Percentiles rank a stretch among this genome's conserved stretches.
Conservation (phyloP, 2,797 vertebrate species). For the Sebastes aleutianus region DNA sequence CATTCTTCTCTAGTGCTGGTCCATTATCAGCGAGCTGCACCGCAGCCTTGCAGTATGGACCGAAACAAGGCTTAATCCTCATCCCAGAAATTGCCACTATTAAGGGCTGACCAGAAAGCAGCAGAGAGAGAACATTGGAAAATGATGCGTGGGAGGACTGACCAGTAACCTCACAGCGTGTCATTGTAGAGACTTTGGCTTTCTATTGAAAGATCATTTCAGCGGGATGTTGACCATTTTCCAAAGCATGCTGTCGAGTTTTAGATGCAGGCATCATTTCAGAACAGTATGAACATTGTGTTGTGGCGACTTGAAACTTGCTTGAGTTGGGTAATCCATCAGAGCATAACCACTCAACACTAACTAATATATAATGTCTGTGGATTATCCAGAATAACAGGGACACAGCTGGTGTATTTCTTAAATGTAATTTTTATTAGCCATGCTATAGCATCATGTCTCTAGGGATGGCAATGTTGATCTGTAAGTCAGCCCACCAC, state of each 20-base stretch:
- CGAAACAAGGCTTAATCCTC: constrained; percentile 15
- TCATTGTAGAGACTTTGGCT: background rate
- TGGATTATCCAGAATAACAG: no score
- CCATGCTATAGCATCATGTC: no score
- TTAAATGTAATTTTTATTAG: no score
- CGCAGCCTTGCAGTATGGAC: constrained; percentile 31
- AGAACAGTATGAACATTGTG: background rate
- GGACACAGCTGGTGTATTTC: no score
- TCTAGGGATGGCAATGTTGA: no score
- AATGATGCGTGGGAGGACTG: background rate
- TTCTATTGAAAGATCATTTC: background rate
- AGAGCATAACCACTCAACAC: background rate
- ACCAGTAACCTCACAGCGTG: background rate
- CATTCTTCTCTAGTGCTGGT: constrained; percentile 47
- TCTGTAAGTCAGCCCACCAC: no score
- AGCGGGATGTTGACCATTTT: background rate
- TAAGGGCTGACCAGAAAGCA: background rate
- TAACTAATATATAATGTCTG: no score
- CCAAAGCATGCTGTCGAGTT: background rate
- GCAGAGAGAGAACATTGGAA: background rate
- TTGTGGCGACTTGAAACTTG: background rate
- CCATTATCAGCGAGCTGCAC: constrained; percentile 36
- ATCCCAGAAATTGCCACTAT: background rate
- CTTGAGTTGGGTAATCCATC: background rate
- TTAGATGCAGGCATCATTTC: background rate